A percentile compares a stretch with the other conserved stretches of the same genome.
phyloP scores from a whole-genome alignment of 1,140 invertebrate genomes.

The Trichoplusia ni region DNA sequence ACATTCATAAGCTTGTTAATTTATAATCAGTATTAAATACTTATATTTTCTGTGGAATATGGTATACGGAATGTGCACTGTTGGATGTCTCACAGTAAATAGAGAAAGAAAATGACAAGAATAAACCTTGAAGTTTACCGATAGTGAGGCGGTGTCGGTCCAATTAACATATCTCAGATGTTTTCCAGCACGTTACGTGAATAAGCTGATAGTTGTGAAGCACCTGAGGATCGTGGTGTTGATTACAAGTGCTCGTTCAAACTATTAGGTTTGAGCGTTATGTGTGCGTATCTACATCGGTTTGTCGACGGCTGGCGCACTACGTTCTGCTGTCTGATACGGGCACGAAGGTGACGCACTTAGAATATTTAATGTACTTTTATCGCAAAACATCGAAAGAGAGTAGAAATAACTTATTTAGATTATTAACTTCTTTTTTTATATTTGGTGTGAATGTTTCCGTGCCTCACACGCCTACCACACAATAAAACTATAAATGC shows the following conservation, averaged over 20 bases:
- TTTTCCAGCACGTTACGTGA: slow-evolving; percentile 6
- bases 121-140: background rate
- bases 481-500: slow-evolving; percentile 38
- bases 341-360: no score
- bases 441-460: slow-evolving; percentile 4
- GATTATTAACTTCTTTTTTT: background rate
- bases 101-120: background rate
- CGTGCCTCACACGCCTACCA: slow-evolving; percentile 6
- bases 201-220: slow-evolving; percentile 3
- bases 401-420: no score
- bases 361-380: no score
- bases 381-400: no score
- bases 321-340: no score
- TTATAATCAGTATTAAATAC: no score
- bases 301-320: background rate
- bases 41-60: no score
- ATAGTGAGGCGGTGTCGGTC: background rate
- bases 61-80: no score
- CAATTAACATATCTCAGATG: slow-evolving; percentile 12
- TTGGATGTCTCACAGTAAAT: no score
- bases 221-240: background rate
- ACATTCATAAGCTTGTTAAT: no score
- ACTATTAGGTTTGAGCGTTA: background rate
- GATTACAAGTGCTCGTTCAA: background rate
- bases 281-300: background rate